Evolutionary conservation across 1,140 invertebrate genomes (phyloP).

Genomic region (Phortica variegata): DNA sequence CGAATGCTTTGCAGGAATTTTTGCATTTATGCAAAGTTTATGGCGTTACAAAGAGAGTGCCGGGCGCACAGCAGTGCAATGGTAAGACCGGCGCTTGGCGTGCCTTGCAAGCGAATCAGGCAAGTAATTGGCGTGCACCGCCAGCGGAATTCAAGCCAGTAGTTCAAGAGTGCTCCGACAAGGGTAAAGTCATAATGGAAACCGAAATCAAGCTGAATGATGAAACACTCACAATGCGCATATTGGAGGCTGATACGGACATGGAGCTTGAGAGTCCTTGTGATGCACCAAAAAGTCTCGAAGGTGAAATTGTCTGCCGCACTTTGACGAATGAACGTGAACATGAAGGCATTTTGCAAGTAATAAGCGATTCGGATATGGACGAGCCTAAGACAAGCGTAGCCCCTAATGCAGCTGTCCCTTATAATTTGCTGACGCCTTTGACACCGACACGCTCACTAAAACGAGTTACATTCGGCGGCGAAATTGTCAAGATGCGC

Average conservation of each 20-base stretch:
- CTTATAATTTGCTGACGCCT: constrained; percentile 17
- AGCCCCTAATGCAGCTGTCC: neutral
- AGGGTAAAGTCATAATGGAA: constrained; percentile 70
- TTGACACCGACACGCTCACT: constrained; percentile 57
- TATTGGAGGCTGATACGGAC: constrained; percentile 66
- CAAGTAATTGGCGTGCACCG: constrained; percentile 25
- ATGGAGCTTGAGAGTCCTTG: constrained; percentile 43
- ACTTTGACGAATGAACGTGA: constrained; percentile 20
- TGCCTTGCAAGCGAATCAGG: constrained; percentile 25
- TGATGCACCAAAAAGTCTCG: constrained; percentile 55
- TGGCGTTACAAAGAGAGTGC: constrained; percentile 47
- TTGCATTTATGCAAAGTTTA: constrained; percentile 69
- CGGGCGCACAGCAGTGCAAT: constrained; percentile 3
- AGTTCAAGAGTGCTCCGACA: constrained; percentile 19
- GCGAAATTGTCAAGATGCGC: constrained; percentile 77
- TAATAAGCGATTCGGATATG: constrained; percentile 62
- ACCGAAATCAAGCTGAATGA: constrained; percentile 78
- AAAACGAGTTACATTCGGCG: constrained; percentile 76
- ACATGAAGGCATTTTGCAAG: constrained; percentile 59
- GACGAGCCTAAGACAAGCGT: constrained; percentile 53
- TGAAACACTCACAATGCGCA: constrained; percentile 77
- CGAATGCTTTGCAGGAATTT: constrained; percentile 66
- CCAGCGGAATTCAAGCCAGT: constrained; percentile 2
- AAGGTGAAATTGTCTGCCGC: constrained; percentile 52
- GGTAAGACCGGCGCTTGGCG: constrained; percentile 34